Evolutionary conservation across 2,888 invertebrate species (phyloP), one percentile per base, ranked within the genome.

Genomic region (Pristionchus japonicus): DNA sequence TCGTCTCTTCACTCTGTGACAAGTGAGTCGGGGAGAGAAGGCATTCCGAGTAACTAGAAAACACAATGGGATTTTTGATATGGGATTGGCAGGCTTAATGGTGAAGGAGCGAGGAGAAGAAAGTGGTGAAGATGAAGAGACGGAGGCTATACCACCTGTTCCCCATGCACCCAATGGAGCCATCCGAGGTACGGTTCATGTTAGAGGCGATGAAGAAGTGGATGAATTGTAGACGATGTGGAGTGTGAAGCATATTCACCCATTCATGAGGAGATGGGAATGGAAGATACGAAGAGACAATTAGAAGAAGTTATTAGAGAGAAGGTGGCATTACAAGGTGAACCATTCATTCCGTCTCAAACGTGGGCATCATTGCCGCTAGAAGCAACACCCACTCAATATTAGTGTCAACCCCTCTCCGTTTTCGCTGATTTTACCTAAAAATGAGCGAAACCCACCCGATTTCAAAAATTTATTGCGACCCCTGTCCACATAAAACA

Each of bases 111-210:
- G 61, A 13, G 27, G 40, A 23, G 61, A 61, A 34, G 61, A 57
- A 15, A 82, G 82, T 49, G 84, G 27, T 20, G 84, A 84, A 37
- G 84, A 84, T 23, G 84, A 84, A 23, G 84, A 61, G n/a, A 84
- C 37, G 9, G 84, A 84, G 27, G 61, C 57, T 6, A 57, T 61
- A 23, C 84, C 84, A 49, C 82, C 82, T 49, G 82, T 82, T 49
- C 82, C 82, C 34, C n/a, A 82, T 49, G 61, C 57, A 34, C 61
- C 84, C 52, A 23, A 61, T 7, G 40, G n/a, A 34, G 9, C 15
- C 17, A 61, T 61, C 34, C 31, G 7, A 34, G 67, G 34, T 67
- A 34, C 11, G 67, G 31, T n/a, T n/a, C n/a, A n/a, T n/a, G n/a
- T n/a, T n/a, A n/a, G n/a, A n/a, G n/a, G n/a, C n/a, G 61, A 61